These are phyloP conservation scores for Dendrolimus pini DNA, from an alignment of 2,888 invertebrate genomes.

Conservation along the genomic window DNA sequence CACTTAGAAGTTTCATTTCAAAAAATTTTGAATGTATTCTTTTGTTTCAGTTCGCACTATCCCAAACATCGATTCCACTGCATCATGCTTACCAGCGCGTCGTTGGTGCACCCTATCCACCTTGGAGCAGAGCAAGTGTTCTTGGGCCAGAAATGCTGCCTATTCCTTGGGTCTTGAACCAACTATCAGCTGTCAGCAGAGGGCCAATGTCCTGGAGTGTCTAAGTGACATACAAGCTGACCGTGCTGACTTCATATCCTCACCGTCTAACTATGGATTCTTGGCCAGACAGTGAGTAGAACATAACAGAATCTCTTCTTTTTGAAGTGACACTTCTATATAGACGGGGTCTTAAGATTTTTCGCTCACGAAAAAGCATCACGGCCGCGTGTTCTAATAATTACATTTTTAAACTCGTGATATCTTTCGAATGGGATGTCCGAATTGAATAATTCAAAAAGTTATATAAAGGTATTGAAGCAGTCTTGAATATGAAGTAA, in stretches of 20 bases:
- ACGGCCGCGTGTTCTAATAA: too few relatives aligned
- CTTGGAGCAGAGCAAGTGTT: conserved; percentile 76
- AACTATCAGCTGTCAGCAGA: conserved; percentile 66
- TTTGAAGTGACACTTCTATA: neutral
- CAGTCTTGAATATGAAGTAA: too few relatives aligned
- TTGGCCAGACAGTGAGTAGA: conserved; percentile 77
- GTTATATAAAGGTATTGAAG: too few relatives aligned
- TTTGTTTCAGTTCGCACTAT: conserved; percentile 43
- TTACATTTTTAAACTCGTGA: too few relatives aligned
- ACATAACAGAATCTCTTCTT: too few relatives aligned
- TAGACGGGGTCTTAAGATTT: too few relatives aligned
- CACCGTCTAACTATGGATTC: conserved; percentile 80
- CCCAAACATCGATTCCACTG: conserved; percentile 27
- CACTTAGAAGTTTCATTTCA: too few relatives aligned
- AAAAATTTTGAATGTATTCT: too few relatives aligned
- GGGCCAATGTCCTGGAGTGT: conserved; percentile 66
- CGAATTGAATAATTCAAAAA: too few relatives aligned
- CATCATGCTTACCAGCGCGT: conserved; percentile 47
- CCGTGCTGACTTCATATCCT: conserved; percentile 75
- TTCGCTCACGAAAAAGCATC: too few relatives aligned
- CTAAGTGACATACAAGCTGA: conserved; percentile 65
- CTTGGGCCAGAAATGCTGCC: conserved; percentile 75
- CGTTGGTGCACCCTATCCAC: conserved; percentile 79
- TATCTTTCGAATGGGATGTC: too few relatives aligned
- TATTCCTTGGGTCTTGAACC: conserved; percentile 78